These are phyloP conservation scores for Anomalospiza imberbis DNA, from an alignment of 2,797 vertebrate genomes.

Conservation along the genomic window DNA sequence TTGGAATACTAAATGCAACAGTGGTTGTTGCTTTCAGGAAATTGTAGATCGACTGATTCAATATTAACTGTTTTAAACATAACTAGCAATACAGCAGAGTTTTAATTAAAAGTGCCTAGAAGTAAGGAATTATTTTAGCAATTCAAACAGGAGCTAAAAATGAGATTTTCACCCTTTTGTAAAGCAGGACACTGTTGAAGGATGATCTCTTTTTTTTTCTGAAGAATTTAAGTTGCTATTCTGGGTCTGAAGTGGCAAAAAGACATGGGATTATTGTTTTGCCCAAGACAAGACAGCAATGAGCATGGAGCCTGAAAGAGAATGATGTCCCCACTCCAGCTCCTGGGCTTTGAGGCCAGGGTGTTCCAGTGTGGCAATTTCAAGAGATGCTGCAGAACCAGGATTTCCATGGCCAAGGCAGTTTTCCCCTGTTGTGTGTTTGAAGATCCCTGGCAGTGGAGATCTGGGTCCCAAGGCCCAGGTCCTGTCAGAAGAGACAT, in stretches of 20 bases:
- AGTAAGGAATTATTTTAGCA: constrained; percentile 8
- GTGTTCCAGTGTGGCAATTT: neutral
- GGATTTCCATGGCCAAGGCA: neutral
- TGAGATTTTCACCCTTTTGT: neutral
- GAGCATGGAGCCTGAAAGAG: neutral
- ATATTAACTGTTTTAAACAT: neutral
- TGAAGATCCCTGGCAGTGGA: neutral
- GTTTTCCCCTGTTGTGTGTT: neutral
- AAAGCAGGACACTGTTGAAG: neutral
- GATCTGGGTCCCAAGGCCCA: neutral
- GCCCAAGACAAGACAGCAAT: neutral
- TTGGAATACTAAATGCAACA: neutral
- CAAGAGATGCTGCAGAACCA: neutral
- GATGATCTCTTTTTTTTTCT: neutral
- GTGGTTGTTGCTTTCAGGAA: neutral
- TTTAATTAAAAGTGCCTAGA: constrained; percentile 25
- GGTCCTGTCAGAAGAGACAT: neutral
- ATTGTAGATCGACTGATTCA: neutral
- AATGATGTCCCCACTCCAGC: neutral
- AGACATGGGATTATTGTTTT: neutral
- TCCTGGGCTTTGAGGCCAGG: neutral
- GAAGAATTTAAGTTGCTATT: neutral
- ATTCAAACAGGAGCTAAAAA: constrained; percentile 3
- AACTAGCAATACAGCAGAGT: neutral
- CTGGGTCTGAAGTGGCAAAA: neutral